Base-by-base conservation (phyloP, 2,113 vertebrate genomes). In the Crotalus viridis region DNA sequence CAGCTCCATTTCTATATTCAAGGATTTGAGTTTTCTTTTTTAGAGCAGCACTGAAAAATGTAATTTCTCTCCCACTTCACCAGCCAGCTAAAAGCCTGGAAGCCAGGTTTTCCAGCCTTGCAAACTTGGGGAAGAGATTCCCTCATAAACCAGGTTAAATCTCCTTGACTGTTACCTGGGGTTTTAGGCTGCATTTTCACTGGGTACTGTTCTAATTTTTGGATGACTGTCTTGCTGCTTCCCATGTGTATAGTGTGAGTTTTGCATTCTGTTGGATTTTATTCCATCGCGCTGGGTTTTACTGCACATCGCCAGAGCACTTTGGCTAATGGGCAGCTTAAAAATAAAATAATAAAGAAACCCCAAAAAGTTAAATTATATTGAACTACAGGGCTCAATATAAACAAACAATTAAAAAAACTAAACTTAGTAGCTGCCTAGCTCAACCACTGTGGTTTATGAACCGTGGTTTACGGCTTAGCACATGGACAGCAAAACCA, bases 391-490 rank as follows among this genome's bases (percentile, higher is more conserved):
- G 19, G 33, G 33, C 21, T 3, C 39, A 9, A 21, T 81, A 81
- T 81, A 43, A 43, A 43, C 7, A 10, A 43, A 81, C 17, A 74
- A 33, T 0, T 0, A 33, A n/a, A 21, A 21, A 1, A 0, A 1
- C 74, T 81, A 43, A 81, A 43, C 74, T 9, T 81, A 21, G 2
- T 81, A 9, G 74, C 33, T 81, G 64, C 4, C 64, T 17, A 81
- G 39, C 69, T 39, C 69, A 39, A 19, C 69, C 33, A 6, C 17
- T 43, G 74, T 43, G 17, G 7, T 43, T 81, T 81, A 81, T 43
- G 74, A 43, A 43, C 33, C 74, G 17, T 21, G 74, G 17, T 81
- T 81, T 81, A 81, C 0, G 74, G 33, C 19, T 39, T 15, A 1
- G 33, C 74, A 81, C 33, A 81, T 33, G 69, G 64, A 3, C 17